Conservation (phyloP, 1,140 invertebrate genomes). For the Colletes gigas region DNA sequence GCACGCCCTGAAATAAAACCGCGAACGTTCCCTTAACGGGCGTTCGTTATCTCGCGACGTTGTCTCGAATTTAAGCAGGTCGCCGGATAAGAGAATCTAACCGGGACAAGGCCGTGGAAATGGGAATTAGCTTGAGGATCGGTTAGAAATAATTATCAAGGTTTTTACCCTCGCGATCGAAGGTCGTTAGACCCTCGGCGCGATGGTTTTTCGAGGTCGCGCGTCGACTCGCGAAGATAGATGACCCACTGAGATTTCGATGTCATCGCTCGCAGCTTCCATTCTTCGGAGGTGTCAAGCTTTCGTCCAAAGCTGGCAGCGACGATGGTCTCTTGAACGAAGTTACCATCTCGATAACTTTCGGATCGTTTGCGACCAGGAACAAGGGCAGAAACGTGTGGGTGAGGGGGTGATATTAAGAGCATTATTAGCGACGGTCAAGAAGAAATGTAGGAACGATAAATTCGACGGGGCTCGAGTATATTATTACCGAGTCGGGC, state of each 20-base stretch:
- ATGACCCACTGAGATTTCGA: constrained; percentile 56
- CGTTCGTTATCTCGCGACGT: not conserved
- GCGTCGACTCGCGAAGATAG: constrained; percentile 38
- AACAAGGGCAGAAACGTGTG: too few species aligned
- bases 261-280: constrained; percentile 28
- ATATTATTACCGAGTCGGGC: constrained; percentile 35
- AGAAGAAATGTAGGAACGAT: constrained; percentile 42
- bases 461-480: constrained; percentile 38
- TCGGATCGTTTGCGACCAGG: not conserved
- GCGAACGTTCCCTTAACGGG: not conserved
- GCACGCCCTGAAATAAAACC: not conserved
- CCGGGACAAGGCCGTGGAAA: constrained; percentile 18
- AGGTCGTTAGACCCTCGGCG: constrained; percentile 41
- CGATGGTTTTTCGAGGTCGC: constrained; percentile 20
- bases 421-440: constrained; percentile 20
- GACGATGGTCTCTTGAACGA: not conserved
- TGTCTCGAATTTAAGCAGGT: not conserved
- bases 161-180: constrained; percentile 27
- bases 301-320: not conserved
- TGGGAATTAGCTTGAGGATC: constrained; percentile 50
- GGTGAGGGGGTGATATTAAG: constrained; percentile 13
- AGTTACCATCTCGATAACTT: constrained; percentile 10
- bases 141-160: constrained; percentile 41
- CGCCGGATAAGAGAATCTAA: too few species aligned
- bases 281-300: constrained; percentile 33